These are phyloP conservation scores for Ceratosolen fusciceps DNA, from an alignment of 1,140 invertebrate species.

Conservation along the genomic window DNA sequence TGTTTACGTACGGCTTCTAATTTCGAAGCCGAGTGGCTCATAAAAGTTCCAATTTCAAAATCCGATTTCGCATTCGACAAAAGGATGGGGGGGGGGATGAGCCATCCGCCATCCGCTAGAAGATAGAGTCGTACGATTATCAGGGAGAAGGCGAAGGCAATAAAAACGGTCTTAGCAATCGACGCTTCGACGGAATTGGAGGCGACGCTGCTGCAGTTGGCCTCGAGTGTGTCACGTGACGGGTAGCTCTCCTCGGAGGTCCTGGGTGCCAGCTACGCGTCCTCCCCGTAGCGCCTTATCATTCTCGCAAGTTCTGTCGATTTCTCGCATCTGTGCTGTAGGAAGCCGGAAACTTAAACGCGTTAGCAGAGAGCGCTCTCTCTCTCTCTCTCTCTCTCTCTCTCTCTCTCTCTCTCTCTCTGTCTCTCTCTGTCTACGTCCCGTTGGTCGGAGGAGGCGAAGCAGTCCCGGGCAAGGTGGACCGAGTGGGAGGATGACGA, in stretches of 20 bases:
- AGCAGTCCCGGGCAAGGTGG: background rate
- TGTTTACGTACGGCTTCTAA: too few species aligned
- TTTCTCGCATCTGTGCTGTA: conserved; percentile 71
- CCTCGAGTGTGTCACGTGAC: background rate
- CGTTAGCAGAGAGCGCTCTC: conserved; percentile 31
- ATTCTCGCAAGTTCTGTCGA: conserved; percentile 68
- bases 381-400: too few species aligned
- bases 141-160: background rate
- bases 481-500: background rate
- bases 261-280: background rate
- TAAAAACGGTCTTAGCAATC: background rate
- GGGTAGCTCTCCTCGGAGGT: too few species aligned
- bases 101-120: too few species aligned
- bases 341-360: conserved; percentile 48
- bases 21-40: background rate
- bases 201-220: background rate
- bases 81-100: too few species aligned
- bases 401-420: too few species aligned
- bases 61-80: background rate
- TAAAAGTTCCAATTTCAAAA: background rate
- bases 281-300: conserved; percentile 52
- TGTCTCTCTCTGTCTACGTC: too few species aligned
- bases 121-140: background rate
- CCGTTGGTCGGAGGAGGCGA: too few species aligned
- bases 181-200: background rate